These are phyloP conservation scores for Euphysa ruthae DNA, from an alignment of 30 jellyfish, hydroid and myxozoan genomes.

Conservation along the genomic window DNA sequence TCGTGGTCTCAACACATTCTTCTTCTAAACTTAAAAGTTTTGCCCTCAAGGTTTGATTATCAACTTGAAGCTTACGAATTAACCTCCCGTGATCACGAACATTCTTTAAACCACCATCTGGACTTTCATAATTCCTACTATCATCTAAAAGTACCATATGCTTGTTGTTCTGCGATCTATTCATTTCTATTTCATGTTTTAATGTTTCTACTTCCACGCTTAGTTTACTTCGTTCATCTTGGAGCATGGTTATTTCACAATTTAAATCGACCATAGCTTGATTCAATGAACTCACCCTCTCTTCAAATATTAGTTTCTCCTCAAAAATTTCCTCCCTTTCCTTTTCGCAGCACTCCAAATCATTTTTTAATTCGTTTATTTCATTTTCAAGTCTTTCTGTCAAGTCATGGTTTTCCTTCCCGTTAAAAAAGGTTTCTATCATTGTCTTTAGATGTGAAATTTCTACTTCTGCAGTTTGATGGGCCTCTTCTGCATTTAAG, in stretches of 20 bases:
- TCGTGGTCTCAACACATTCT: slow-evolving; percentile 80
- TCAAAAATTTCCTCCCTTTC: slow-evolving; percentile 2
- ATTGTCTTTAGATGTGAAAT: slow-evolving; percentile 29
- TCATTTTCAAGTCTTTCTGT: slow-evolving; percentile 36
- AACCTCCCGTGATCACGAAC: slow-evolving; percentile 7
- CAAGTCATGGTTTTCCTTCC: slow-evolving; percentile 19
- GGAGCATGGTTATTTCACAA: slow-evolving; percentile 25
- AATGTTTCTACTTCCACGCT: slow-evolving; percentile 13
- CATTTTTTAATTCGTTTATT: slow-evolving; percentile 15
- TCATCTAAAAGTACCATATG: too few species aligned
- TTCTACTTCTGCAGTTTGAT: slow-evolving; percentile 38
- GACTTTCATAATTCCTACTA: too few species aligned
- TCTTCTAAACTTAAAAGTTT: slow-evolving; percentile 61
- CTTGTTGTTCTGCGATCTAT: too few species aligned
- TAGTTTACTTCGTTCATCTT: slow-evolving; percentile 15
- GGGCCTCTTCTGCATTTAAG: slow-evolving; percentile 15
- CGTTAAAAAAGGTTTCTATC: background rate
- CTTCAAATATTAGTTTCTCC: slow-evolving; percentile 15
- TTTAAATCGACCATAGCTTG: background rate
- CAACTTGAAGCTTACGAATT: slow-evolving; percentile 66
- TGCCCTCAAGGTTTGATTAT: slow-evolving; percentile 65
- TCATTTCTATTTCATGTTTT: slow-evolving; percentile 17
- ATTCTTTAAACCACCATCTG: too few species aligned
- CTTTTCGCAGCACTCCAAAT: background rate
- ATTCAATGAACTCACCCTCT: background rate